These are phyloP conservation scores for Emberiza fucata DNA, from an alignment of 2,113 vertebrate species.

Conservation along the genomic window DNA sequence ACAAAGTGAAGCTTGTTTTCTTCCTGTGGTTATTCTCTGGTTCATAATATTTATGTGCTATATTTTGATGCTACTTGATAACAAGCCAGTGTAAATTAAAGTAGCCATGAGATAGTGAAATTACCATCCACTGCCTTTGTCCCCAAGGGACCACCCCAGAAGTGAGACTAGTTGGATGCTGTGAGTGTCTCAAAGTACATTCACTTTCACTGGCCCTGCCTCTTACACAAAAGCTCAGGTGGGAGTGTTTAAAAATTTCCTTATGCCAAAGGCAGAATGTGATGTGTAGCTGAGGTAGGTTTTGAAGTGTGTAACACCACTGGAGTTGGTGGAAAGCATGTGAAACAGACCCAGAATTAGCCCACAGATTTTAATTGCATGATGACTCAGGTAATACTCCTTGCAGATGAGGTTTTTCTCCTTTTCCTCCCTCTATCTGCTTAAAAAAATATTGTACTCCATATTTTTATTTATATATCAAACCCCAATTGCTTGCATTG, in stretches of 20 bases:
- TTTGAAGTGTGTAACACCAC: not conserved
- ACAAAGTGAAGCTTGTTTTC: not conserved
- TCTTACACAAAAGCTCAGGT: not conserved
- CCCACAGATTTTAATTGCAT: not conserved
- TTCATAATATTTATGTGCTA: not conserved
- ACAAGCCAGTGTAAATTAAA: not conserved
- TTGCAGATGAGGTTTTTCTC: not conserved
- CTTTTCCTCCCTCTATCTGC: not conserved
- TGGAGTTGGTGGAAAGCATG: not conserved
- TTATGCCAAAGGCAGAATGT: not conserved
- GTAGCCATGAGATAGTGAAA: not conserved
- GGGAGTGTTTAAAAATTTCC: not conserved
- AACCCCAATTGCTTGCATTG: not conserved
- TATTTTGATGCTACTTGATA: not conserved
- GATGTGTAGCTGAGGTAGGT: not conserved
- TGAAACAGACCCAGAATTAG: not conserved
- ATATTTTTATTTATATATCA: not conserved
- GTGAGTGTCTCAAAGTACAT: not conserved
- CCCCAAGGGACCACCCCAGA: not conserved
- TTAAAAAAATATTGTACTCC: not conserved
- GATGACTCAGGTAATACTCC: not conserved
- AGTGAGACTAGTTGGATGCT: not conserved
- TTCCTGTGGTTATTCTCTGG: not conserved
- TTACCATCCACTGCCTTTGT: not conserved
- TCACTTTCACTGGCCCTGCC: not conserved